Evolutionary conservation across 2,113 vertebrate species (phyloP), one percentile per base, ranked within the genome.

Genomic region (Hiodon alosoides): DNA sequence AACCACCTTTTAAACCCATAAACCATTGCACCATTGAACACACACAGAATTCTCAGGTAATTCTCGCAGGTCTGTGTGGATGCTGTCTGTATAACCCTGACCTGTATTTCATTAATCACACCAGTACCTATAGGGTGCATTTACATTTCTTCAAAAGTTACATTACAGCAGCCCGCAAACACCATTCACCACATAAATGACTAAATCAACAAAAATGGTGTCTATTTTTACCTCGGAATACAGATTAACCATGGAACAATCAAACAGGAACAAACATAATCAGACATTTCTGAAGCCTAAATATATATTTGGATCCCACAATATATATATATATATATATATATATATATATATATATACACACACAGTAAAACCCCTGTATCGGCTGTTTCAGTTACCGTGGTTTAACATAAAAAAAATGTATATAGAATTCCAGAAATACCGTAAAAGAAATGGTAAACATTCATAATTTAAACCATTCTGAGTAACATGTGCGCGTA

Each of bases 51-150:
- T 66, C 8, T 66, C 64, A 66, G 46, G 64, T 66, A 46, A 66
- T 66, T 66, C 31, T 47, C 64, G 13, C 64, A 48, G 64, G 64
- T 66, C 64, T 66, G 9, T 47, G 64, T 3, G 64, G 64, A 66
- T 66, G 64, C 64, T 11, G 9, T 64, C 61, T 64, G 61, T 64
- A 31, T 64, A 64, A 64, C 61, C 31, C 31, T 31, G 31, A 31
- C 31, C 73, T 81, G 80, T 75, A 60, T 80, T 76, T 76, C 69
- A 76, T 65, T 73, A 83, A 78, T 79, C 71, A 61, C 75, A 79
- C 75, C 74, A 67, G 77, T 76, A 76, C 78, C 69, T 70, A 66
- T 74, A 80, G 81, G 81, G 78, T 68, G 67, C 16, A 64, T 77
- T 71, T 77, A 67, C 70, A 67, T 72, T 31, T 11, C 31, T 72